Evolutionary conservation across 2,113 vertebrate genomes (phyloP).

Genomic region (Tetrax tetrax): DNA sequence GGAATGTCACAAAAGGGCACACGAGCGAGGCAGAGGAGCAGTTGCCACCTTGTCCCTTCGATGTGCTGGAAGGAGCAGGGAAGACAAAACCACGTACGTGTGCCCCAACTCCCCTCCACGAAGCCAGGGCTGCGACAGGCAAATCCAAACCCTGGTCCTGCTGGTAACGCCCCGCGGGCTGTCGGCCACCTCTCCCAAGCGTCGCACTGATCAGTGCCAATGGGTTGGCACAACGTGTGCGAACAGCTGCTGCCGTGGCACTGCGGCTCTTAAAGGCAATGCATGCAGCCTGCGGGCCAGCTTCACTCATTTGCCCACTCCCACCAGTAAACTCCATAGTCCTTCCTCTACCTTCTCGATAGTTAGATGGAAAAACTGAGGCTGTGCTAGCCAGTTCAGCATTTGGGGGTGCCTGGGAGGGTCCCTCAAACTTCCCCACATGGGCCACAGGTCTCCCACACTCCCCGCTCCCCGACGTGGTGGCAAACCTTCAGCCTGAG

Average conservation of each 20-base stretch:
- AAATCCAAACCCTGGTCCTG: neutral
- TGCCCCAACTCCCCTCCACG: rapidly evolving
- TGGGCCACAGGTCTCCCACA: rapidly evolving
- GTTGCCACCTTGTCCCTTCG: neutral
- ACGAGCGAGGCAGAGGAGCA: neutral
- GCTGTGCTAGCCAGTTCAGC: neutral
- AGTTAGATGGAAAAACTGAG: neutral
- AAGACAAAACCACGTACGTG: rapidly evolving
- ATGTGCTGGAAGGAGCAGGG: neutral
- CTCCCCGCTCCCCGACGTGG: rapidly evolving
- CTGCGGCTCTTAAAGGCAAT: too few species aligned
- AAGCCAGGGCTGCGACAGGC: neutral
- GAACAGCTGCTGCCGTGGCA: neutral
- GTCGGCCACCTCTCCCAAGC: too few species aligned
- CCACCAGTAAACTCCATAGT: too few species aligned
- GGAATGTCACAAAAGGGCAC: rapidly evolving
- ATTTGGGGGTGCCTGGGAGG: neutral
- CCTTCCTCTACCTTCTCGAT: neutral
- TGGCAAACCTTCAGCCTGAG: neutral
- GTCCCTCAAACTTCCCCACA: neutral
- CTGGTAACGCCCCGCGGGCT: rapidly evolving
- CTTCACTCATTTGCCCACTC: neutral
- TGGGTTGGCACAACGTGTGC: rapidly evolving
- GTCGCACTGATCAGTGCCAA: rapidly evolving
- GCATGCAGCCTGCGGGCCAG: rapidly evolving